A percentile compares a stretch with the other conserved stretches of the same genome.
These are phyloP conservation scores for Agelastica alni DNA, from an alignment of 2,888 invertebrate species.

Conservation along the genomic window DNA sequence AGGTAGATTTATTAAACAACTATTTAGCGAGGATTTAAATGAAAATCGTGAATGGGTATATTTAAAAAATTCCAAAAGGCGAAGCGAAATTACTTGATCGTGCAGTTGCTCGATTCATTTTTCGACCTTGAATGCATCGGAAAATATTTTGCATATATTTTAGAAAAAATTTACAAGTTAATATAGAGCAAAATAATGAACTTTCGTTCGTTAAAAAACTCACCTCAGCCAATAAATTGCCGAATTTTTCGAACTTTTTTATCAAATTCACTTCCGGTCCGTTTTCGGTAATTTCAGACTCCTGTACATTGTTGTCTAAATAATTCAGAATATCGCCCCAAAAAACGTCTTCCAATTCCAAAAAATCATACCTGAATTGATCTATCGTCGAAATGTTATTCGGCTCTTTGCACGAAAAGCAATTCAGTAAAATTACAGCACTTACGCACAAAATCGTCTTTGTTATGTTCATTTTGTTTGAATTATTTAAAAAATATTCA, in stretches of 20 bases:
- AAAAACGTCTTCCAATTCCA: conserved; percentile 62
- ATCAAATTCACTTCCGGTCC: conserved; percentile 63
- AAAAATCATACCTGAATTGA: conserved; percentile 63
- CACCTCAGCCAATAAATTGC: conserved; percentile 59
- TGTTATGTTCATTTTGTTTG: conserved; percentile 8
- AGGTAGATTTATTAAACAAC: too few relatives aligned
- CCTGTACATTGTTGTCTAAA: conserved; percentile 35
- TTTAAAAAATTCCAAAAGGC: too few relatives aligned
- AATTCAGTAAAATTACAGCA: background rate
- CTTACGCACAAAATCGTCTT: conserved; percentile 11
- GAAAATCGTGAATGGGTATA: too few relatives aligned
- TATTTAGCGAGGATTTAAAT: too few relatives aligned
- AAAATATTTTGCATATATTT: too few relatives aligned
- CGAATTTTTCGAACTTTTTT: conserved; percentile 62
- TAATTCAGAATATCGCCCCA: conserved; percentile 45
- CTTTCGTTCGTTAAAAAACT: too few relatives aligned
- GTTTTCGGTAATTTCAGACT: conserved; percentile 21
- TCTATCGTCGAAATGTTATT: conserved; percentile 57
- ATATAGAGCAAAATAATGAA: too few relatives aligned
- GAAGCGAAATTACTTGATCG: too few relatives aligned
- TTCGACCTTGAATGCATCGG: too few relatives aligned
- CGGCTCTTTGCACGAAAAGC: conserved; percentile 25
- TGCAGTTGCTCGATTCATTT: too few relatives aligned
- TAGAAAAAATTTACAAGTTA: too few relatives aligned
- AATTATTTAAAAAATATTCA: too few relatives aligned